These are phyloP conservation scores for Trypoxylon attenuatum DNA, from an alignment of 2,888 invertebrate species.

Conservation along the genomic window DNA sequence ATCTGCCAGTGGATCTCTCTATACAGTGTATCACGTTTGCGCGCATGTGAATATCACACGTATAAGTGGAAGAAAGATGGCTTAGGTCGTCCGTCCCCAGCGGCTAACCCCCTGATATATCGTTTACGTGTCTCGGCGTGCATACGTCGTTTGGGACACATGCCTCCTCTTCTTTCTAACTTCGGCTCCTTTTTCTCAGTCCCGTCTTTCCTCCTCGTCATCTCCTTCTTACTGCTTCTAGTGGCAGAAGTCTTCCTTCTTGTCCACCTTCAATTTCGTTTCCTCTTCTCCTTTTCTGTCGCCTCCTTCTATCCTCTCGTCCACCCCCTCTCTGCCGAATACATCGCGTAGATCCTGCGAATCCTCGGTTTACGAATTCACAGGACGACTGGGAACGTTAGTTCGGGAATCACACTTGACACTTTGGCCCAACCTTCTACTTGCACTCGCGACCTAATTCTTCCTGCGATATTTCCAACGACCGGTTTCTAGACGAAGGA, in stretches of 20 bases:
- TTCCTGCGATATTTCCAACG: slow-evolving; percentile 2
- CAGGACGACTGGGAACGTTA: slow-evolving; percentile 61
- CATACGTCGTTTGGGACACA: slow-evolving; percentile 74
- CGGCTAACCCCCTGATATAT: slow-evolving; percentile 75
- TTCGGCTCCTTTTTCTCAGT: slow-evolving; percentile 25
- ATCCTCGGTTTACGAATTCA: slow-evolving; percentile 71
- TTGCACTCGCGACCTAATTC: slow-evolving; percentile 18
- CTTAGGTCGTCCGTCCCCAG: slow-evolving; percentile 72
- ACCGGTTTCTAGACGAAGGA: background rate
- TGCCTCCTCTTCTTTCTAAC: slow-evolving; percentile 57
- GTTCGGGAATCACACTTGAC: slow-evolving; percentile 51
- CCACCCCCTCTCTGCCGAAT: slow-evolving; percentile 33
- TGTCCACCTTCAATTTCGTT: background rate
- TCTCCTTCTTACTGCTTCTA: slow-evolving; percentile 19
- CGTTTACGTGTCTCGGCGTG: slow-evolving; percentile 74
- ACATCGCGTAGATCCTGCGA: slow-evolving; percentile 55
- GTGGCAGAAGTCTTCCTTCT: too few relatives aligned
- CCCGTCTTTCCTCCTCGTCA: slow-evolving; percentile 30
- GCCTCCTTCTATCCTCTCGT: slow-evolving; percentile 5
- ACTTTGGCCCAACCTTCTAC: slow-evolving; percentile 5
- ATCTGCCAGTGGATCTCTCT: slow-evolving; percentile 65
- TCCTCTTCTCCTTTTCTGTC: slow-evolving; percentile 8
- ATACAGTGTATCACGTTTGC: slow-evolving; percentile 70
- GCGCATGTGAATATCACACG: slow-evolving; percentile 69
- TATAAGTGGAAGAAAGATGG: slow-evolving; percentile 73